Evolutionary conservation across 2,888 invertebrate species (phyloP).

Genomic region (Sesia bembeciformis): DNA sequence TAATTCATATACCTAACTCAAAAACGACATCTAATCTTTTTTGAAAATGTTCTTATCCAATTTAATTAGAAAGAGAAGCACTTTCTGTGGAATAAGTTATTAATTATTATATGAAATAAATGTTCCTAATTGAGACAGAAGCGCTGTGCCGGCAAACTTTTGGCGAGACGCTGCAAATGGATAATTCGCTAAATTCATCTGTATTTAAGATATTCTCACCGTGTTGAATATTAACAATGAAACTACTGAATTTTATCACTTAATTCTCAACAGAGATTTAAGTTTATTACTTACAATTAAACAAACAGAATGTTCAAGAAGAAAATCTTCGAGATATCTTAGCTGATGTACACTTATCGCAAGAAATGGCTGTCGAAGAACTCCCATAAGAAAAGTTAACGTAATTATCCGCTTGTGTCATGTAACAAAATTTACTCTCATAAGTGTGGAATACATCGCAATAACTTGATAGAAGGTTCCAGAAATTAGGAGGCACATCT

Average conservation of each 20-base stretch:
- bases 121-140: constrained; percentile 11
- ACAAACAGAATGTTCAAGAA: too few relatives aligned
- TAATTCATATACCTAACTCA: too few relatives aligned
- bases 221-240: not conserved
- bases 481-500: constrained; percentile 32
- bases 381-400: constrained; percentile 6
- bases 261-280: too few relatives aligned
- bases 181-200: constrained; percentile 13
- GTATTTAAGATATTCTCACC: constrained; percentile 1
- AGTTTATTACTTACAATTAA: too few relatives aligned
- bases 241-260: too few relatives aligned
- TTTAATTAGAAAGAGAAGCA: not conserved
- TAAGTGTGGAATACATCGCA: constrained; percentile 12
- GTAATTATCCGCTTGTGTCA: constrained; percentile 8
- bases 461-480: constrained; percentile 17
- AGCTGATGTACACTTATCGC: too few relatives aligned
- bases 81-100: not conserved
- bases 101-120: not conserved
- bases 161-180: constrained; percentile 12
- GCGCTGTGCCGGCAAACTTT: constrained; percentile 9
- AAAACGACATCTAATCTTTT: too few relatives aligned
- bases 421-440: constrained; percentile 18
- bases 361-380: constrained; percentile 4
- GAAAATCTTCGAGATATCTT: too few relatives aligned
- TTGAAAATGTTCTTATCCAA: too few relatives aligned